A percentile compares a stretch with the other conserved stretches of the same genome.
These are phyloP conservation scores for Silurus lanzhouensis DNA, from an alignment of 2,797 vertebrate genomes.

Conservation along the genomic window DNA sequence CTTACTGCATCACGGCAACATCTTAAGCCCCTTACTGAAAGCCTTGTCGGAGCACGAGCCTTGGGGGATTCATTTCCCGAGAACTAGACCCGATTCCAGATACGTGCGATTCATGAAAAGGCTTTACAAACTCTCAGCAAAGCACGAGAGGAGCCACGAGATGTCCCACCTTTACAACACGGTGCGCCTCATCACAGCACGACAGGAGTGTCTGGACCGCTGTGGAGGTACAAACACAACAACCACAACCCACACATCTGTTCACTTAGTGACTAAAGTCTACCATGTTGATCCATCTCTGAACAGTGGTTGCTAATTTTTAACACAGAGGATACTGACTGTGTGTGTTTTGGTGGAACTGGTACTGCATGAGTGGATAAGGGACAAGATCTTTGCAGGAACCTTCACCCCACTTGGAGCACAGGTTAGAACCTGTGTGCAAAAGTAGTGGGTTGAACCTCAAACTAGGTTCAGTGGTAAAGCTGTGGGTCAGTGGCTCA, in stretches of 20 bases:
- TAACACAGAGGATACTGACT: not conserved
- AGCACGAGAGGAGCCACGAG: conserved; percentile 78
- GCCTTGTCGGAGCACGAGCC: conserved; percentile 75
- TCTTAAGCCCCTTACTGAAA: conserved; percentile 81
- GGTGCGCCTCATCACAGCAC: conserved; percentile 84
- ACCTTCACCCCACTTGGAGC: not conserved
- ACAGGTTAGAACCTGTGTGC: not conserved
- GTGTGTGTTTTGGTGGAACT: not conserved
- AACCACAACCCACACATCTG: not conserved
- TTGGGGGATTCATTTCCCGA: conserved; percentile 65
- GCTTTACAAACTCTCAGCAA: conserved; percentile 82
- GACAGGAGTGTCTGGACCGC: conserved; percentile 72
- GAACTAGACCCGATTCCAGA: conserved; percentile 78
- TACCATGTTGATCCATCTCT: not conserved
- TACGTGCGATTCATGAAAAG: conserved; percentile 89
- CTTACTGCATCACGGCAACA: conserved; percentile 62
- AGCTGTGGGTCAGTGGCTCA: no score
- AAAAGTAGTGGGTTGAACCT: not conserved
- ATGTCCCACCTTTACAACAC: conserved; percentile 82
- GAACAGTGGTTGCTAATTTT: not conserved
- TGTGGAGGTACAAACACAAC: conserved; percentile 65
- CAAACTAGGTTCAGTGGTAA: no score
- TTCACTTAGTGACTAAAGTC: not conserved
- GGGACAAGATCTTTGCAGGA: not conserved
- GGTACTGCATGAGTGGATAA: not conserved